Conservation (phyloP, 2,888 invertebrate species). For the Acanthoscelides obtectus region DNA sequence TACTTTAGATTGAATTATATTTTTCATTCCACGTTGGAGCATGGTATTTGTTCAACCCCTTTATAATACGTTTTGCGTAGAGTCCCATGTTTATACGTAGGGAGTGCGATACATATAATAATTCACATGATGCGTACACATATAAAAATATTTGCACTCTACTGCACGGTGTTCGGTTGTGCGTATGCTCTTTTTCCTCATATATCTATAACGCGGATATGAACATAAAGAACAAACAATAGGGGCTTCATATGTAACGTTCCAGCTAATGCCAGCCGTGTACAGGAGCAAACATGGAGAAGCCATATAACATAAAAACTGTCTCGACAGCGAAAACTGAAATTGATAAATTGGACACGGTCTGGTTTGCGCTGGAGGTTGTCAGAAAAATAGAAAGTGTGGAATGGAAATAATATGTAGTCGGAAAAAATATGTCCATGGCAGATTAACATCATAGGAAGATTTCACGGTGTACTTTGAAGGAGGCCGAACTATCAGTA, state of each 20-base stretch:
- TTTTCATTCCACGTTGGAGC: no score
- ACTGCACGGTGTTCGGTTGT: neutral
- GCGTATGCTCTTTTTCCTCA: neutral
- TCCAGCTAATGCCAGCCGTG: neutral
- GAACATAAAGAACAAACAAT: neutral
- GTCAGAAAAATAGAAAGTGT: slow-evolving; percentile 15
- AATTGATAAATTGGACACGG: slow-evolving; percentile 37
- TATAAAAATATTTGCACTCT: neutral
- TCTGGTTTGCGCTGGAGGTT: slow-evolving; percentile 13
- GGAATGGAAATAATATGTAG: neutral
- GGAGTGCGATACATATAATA: neutral
- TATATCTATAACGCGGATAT: neutral
- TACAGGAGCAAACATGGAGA: slow-evolving; percentile 30
- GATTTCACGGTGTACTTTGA: no score
- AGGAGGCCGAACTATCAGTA: no score
- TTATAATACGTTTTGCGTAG: no score
- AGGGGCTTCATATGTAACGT: neutral
- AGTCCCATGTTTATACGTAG: no score
- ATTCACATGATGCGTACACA: neutral
- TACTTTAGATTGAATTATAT: no score
- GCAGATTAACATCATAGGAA: neutral
- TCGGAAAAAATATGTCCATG: neutral
- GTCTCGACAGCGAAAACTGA: slow-evolving; percentile 35
- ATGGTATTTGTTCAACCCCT: no score
- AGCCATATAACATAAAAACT: slow-evolving; percentile 33